Evolutionary conservation across 2,113 vertebrate species (phyloP), one percentile per base, ranked within the genome.

Genomic region (Electrona antarctica): DNA sequence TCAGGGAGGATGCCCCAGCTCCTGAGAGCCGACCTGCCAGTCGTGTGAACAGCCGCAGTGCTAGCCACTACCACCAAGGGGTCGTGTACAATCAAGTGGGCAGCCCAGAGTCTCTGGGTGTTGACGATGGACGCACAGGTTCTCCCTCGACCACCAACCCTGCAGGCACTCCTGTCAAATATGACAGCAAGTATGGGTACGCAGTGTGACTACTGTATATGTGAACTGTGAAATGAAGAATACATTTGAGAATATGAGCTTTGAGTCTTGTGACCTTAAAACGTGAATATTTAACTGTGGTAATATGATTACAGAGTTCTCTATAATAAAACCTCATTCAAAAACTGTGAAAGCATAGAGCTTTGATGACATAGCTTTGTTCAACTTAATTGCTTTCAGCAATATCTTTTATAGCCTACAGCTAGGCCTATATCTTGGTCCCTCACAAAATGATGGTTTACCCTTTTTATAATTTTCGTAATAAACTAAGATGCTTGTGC

Each of bases 1-100:
- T 50, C 73, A 94, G 92, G 64, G 92, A 92, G 75, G 93, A 93
- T 0, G 88, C 58, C 2, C 63, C 69, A 0, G 80, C 93, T 12
- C 93, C 93, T 0, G 82, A 89, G 51, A 93, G 88, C 64, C 86
- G 87, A 4, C 78, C 89, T 0, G 47, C 54, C 47, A 93, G 92
- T 49, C 80, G 89, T 3, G 52, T 10, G 1, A 85, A 84, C 0
- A 87, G 79, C 76, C 71, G 83, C 2, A 82, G 69, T 1, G 0
- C 76, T 61, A 71, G 63, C 60, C 84, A 58, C 49, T 71, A 69
- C 46, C 87, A 69, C 46, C 87, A 81, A 1, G 81, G 78, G 50
- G 81, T 73, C 11, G 60, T 60, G 7, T 91, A 90, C 78, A 69
- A 67, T 57, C 87, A 73, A 0, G 67, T 85, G 8, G 71, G 14